A percentile compares a stretch with the other conserved stretches of the same genome.
These are phyloP conservation scores for Parazoanthus swiftii DNA, from an alignment of 92 coral and sea anemone species.

Conservation along the genomic window DNA sequence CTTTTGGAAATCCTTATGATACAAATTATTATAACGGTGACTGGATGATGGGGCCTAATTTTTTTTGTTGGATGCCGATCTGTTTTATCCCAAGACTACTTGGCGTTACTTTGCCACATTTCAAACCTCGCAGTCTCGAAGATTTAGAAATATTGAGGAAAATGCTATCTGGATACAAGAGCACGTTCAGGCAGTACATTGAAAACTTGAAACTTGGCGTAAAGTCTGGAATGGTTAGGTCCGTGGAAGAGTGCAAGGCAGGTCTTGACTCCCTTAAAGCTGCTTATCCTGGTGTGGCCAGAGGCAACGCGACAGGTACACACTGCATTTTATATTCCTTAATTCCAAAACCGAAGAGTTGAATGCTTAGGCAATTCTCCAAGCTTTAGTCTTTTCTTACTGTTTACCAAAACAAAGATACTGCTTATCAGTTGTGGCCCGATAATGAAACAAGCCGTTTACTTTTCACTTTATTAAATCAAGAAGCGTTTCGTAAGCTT, in stretches of 20 bases:
- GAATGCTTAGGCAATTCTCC: background rate
- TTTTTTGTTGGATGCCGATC: constrained; percentile 82
- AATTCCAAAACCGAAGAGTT: background rate
- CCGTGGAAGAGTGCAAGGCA: constrained; percentile 76
- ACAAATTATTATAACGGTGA: constrained; percentile 71
- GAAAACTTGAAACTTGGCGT: constrained; percentile 80
- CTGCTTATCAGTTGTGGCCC: background rate
- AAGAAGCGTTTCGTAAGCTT: too few relatives aligned
- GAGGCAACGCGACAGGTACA: constrained; percentile 29
- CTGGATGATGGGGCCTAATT: constrained; percentile 92
- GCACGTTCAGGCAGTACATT: constrained; percentile 59
- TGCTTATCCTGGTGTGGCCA: constrained; percentile 24
- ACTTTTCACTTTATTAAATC: background rate
- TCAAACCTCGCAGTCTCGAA: constrained; percentile 53
- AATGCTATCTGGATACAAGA: constrained; percentile 55
- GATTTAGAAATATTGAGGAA: constrained; percentile 58
- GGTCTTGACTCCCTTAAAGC: constrained; percentile 76
- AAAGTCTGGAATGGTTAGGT: constrained; percentile 87
- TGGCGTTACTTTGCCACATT: constrained; percentile 35
- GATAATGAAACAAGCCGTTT: background rate
- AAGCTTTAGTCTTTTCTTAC: background rate
- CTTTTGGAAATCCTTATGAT: constrained; percentile 76
- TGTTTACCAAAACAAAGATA: background rate
- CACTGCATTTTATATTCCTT: background rate
- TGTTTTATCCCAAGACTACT: constrained; percentile 59